Base-by-base conservation (phyloP, 2,888 invertebrate genomes). In the Heliconius erato region DNA sequence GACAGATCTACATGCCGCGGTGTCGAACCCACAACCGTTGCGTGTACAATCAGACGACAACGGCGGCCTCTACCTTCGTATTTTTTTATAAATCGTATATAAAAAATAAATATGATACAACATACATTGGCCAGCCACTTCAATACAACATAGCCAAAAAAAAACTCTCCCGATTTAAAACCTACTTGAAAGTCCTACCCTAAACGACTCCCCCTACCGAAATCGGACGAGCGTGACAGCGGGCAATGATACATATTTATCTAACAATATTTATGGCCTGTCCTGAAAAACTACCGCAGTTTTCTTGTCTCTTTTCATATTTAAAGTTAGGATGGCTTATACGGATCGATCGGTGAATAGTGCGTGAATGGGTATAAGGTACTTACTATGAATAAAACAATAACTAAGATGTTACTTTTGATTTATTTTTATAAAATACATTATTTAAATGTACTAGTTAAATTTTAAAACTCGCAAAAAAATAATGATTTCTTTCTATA, bases 221-320 rank as follows among this genome's bases (percentile, higher is more conserved):
- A 89, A 89, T 88, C 88, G 80, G 87, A 85, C 88, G 87, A 86
- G 87, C 90, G 88, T 91, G 94, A 92, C 94, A 93, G 88, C 90
- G 92, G 91, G 90, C 94, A 93, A 93, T 92, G 93, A 94, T 95
- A 95, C 93, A 95, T 94, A 95, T 95, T 95, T 94, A 95, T 95
- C 93, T 94, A 91, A 93, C 91, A 92, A 92, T 95, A 95, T 95
- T 95, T 95, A 95, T 94, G 89, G 90, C 88, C 1, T 85, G 87
- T 87, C 88, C 89, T 89, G 90, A 92, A 92, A 95, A 92, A 91
- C 90, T 87, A 88, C 87, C 87, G 89, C 91, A 91, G 92, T 92
- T 91, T 92, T 91, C 92, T 90, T 90, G 72, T 84, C 83, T 91
- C 90, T 88, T 91, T 94, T 92, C 92, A 92, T 94, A 94, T 95